Conservation (phyloP, 2,113 vertebrate species). For the Dipodomys merriami region DNA sequence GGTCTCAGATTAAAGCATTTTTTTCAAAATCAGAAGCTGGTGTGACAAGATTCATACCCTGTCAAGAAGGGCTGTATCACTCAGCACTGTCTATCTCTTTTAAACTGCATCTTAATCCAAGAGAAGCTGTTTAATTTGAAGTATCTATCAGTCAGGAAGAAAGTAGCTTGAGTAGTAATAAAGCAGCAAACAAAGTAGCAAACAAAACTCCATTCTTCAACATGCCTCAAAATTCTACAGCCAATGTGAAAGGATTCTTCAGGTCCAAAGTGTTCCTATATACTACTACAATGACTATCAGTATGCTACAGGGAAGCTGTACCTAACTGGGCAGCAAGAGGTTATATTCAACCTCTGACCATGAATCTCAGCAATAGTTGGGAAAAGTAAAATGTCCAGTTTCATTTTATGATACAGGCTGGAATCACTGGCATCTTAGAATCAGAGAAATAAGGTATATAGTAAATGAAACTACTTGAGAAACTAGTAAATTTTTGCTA, state of each 20-base stretch:
- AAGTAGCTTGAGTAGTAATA: slow-evolving; percentile 22
- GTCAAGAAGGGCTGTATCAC: neutral
- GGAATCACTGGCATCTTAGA: slow-evolving; percentile 60
- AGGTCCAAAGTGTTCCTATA: neutral
- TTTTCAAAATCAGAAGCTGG: slow-evolving; percentile 26
- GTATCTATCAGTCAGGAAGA: slow-evolving; percentile 17
- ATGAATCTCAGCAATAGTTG: neutral
- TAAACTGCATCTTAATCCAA: neutral
- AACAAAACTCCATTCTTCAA: slow-evolving; percentile 30
- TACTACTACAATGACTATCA: neutral
- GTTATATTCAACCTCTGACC: neutral
- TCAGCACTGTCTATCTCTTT: neutral
- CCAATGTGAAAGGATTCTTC: slow-evolving; percentile 19
- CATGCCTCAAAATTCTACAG: slow-evolving; percentile 17
- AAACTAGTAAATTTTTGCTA: slow-evolving; percentile 30
- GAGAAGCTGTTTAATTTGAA: slow-evolving; percentile 11
- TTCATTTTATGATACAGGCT: neutral
- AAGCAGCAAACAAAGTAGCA: slow-evolving; percentile 36
- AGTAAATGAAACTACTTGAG: neutral
- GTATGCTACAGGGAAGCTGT: neutral
- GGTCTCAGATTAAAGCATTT: neutral
- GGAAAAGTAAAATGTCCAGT: neutral
- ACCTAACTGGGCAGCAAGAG: neutral
- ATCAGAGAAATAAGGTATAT: slow-evolving; percentile 66
- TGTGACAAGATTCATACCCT: neutral